phyloP scores from a whole-genome alignment of 1,140 invertebrate species.

The Parapsyche elsis region DNA sequence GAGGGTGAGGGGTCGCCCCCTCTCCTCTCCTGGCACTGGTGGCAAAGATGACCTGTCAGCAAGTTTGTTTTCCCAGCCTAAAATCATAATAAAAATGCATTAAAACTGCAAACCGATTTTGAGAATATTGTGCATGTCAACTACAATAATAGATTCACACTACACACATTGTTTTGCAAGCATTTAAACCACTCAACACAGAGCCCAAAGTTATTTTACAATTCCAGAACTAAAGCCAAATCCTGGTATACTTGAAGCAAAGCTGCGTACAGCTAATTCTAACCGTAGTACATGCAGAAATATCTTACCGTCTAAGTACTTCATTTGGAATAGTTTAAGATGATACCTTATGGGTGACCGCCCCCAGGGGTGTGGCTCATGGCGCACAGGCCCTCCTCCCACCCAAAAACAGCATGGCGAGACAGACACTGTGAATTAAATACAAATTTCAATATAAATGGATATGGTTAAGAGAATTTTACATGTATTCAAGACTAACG shows the following conservation, averaged over 20 bases:
- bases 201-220: too few species aligned
- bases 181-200: too few species aligned
- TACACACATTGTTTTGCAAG: too few species aligned
- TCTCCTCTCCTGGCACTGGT: slow-evolving; percentile 67
- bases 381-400: slow-evolving; percentile 69
- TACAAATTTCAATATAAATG: slow-evolving; percentile 14
- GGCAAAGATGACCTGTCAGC: slow-evolving; percentile 68
- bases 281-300: too few species aligned
- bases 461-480: not conserved
- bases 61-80: slow-evolving; percentile 69
- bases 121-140: too few species aligned
- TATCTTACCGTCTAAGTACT: too few species aligned
- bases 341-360: slow-evolving; percentile 68
- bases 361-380: slow-evolving; percentile 69
- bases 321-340: not conserved
- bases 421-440: slow-evolving; percentile 64
- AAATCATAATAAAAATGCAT: not conserved
- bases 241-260: too few species aligned
- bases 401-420: slow-evolving; percentile 69
- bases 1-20: slow-evolving; percentile 55
- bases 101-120: too few species aligned
- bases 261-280: too few species aligned
- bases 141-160: too few species aligned
- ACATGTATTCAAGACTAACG: not conserved
- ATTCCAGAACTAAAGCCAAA: too few species aligned